Conservation (phyloP, 92 coral and sea anemone species). For the Heliopora coerulea region DNA sequence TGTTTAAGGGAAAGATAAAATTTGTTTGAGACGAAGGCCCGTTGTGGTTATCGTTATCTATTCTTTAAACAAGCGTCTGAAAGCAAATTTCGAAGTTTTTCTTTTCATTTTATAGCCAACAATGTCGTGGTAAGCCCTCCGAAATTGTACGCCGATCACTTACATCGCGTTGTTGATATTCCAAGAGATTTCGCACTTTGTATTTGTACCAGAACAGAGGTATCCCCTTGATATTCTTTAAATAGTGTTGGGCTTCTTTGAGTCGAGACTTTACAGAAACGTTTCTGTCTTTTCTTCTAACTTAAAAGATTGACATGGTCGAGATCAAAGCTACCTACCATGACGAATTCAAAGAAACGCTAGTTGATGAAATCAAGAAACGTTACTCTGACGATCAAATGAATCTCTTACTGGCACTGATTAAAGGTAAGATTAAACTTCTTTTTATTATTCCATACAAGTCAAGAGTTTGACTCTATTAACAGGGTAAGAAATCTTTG, state of each 20-base stretch:
- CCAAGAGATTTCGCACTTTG: constrained; percentile 18
- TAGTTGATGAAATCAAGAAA: constrained; percentile 54
- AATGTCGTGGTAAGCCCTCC: constrained; percentile 1
- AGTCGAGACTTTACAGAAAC: background rate
- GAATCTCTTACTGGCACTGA: constrained; percentile 60
- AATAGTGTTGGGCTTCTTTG: background rate
- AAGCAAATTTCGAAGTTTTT: background rate
- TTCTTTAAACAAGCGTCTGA: too few relatives aligned
- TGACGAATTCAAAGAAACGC: constrained; percentile 43
- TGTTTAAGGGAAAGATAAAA: too few relatives aligned
- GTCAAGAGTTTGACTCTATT: too few relatives aligned
- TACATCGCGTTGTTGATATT: constrained; percentile 18
- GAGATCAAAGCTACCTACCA: constrained; percentile 54
- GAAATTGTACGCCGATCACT: constrained; percentile 4
- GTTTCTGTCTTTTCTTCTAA: background rate
- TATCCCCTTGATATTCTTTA: too few relatives aligned
- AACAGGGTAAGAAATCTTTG: too few relatives aligned
- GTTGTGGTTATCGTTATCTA: too few relatives aligned
- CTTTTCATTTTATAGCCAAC: constrained; percentile 1
- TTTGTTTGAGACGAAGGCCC: too few relatives aligned
- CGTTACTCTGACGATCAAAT: constrained; percentile 61
- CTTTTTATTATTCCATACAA: too few relatives aligned
- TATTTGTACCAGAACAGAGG: constrained; percentile 30
- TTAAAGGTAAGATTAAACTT: too few relatives aligned
- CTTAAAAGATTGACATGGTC: constrained; percentile 55